Evolutionary conservation across 2,113 vertebrate species (phyloP), one percentile per base, ranked within the genome.

Genomic region (Etheostoma spectabile): DNA sequence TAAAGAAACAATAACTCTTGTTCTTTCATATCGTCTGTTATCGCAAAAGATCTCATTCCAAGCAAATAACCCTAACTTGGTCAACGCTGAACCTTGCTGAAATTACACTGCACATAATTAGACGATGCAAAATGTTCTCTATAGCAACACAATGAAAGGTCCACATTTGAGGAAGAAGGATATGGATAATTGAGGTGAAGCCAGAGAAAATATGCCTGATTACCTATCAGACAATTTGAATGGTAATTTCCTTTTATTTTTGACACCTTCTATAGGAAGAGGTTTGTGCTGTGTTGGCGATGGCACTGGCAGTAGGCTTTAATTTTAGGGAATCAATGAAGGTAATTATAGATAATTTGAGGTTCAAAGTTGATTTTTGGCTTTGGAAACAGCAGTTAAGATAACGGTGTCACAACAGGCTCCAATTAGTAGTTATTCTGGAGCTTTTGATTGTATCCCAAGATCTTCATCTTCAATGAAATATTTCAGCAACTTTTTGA

Each of bases 71-170:
- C 69, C 1, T 11, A 42, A 66, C 18, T 4, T 21, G 6, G 12
- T 74, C 45, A 59, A 69, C 6, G 46, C 61, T 22, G 33, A 53
- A 46, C 30, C n/a, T 4, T 59, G 18, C 60, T 42, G 10, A 33
- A 83, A 77, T 49, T 19, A 59, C 8, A 21, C 61, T 24, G 45
- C 13, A 30, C 13, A 1, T 66, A 59, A 83, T 66, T 77, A 46
- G 46, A 53, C 2, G 11, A 57, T 33, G 45, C 14, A 21, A 46
- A 24, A 59, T 45, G 2, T 53, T 80, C 45, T 66, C n/a, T 5
- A 15, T 22, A 24, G 74, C 42, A 38, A 33, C 16, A 11, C 19
- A 53, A 35, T 35, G 18, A 57, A 19, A 60, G 35, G 45, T 19
- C 15, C 24, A 21, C 16, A 45, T 24, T 48, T 14, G 18, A 14